A percentile compares a stretch with the other conserved stretches of the same genome.
Evolutionary conservation across 2,797 vertebrate species (phyloP).

Genomic region (Cyprinodon diabolis): DNA sequence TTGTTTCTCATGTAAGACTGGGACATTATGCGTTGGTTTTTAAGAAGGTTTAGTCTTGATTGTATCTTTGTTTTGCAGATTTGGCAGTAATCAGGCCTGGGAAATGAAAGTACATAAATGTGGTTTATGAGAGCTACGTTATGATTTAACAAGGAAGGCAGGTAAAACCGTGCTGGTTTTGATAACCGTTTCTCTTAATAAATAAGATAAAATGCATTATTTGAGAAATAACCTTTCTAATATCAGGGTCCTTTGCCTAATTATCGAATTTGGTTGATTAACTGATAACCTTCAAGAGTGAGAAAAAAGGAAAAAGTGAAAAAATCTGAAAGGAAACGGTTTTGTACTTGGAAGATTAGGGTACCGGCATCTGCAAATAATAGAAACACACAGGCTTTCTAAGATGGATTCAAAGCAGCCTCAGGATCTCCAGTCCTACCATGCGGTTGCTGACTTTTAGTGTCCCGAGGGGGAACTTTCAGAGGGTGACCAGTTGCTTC

Average conservation of each 20-base stretch:
- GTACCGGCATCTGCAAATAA: not conserved
- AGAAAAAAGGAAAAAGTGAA: not conserved
- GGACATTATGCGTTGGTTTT: not conserved
- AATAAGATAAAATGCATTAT: not conserved
- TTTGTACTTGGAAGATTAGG: not conserved
- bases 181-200: not conserved
- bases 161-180: not conserved
- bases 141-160: not conserved
- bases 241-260: not conserved
- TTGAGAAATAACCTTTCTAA: not conserved
- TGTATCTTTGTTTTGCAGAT: not conserved
- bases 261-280: not conserved
- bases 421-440: slow-evolving; percentile 51
- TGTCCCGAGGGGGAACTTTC: slow-evolving; percentile 88
- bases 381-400: not conserved
- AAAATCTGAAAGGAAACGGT: not conserved
- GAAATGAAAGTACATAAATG: not conserved
- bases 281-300: too few relatives aligned
- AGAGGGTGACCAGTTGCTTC: slow-evolving; percentile 91
- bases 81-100: not conserved
- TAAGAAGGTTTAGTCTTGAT: not conserved
- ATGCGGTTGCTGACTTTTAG: slow-evolving; percentile 67
- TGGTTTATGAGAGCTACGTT: not conserved
- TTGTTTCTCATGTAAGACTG: not conserved
- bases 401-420: not conserved